phyloP scores from a whole-genome alignment of 2,888 invertebrate genomes.

The Temnothorax ravouxi region DNA sequence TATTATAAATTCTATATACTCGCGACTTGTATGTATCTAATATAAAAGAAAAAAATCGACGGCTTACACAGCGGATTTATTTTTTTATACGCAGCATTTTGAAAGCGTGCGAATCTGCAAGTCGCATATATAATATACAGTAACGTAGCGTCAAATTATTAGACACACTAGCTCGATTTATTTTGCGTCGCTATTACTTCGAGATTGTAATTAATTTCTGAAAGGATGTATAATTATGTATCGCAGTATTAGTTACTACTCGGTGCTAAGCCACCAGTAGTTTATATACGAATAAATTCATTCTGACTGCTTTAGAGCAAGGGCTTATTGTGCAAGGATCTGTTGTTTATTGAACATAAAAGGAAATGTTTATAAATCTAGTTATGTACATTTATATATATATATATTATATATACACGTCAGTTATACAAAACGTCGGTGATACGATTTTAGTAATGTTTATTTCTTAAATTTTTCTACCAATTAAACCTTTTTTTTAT shows the following conservation, averaged over 20 bases:
- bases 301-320: conserved; percentile 5
- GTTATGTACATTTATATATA: conserved; percentile 32
- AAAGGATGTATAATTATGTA: conserved; percentile 1
- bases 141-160: background rate
- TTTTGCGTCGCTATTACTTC: background rate
- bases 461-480: conserved; percentile 11
- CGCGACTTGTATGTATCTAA: conserved; percentile 4
- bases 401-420: conserved; percentile 12
- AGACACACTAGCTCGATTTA: background rate
- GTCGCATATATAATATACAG: background rate
- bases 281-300: background rate
- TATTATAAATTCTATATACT: background rate
- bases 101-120: conserved; percentile 10
- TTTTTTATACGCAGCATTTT: conserved; percentile 14
- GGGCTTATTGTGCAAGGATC: conserved; percentile 1
- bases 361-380: conserved; percentile 2
- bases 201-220: background rate
- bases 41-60: conserved; percentile 7
- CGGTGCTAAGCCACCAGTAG: background rate
- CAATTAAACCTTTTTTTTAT: conserved; percentile 17
- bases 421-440: background rate
- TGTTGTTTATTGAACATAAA: conserved; percentile 17
- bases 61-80: conserved; percentile 17
- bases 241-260: conserved; percentile 12
- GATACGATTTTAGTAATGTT: conserved; percentile 14